These are phyloP conservation scores for Amorpha juglandis DNA, from an alignment of 2,888 invertebrate species.

Conservation along the genomic window DNA sequence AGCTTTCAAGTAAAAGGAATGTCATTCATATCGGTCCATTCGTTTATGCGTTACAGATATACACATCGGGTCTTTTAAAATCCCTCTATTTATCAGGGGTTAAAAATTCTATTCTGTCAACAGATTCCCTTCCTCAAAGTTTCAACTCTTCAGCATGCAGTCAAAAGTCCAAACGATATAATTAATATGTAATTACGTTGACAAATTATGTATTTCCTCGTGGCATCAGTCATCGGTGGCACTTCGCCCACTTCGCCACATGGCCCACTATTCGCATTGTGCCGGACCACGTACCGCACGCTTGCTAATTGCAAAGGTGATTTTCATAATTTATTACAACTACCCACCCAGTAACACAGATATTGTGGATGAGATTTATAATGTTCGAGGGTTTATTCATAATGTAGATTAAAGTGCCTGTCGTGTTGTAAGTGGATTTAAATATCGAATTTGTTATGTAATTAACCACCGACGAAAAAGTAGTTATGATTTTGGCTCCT, in stretches of 20 bases:
- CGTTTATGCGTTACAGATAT: too few species aligned
- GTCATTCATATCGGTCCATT: too few species aligned
- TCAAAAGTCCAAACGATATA: slow-evolving; percentile 11
- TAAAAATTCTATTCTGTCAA: too few species aligned
- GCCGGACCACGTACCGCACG: slow-evolving; percentile 5
- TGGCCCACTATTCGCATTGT: slow-evolving; percentile 25
- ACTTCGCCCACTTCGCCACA: slow-evolving; percentile 32
- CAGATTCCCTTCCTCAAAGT: neutral
- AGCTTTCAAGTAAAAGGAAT: too few species aligned
- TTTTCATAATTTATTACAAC: slow-evolving; percentile 26
- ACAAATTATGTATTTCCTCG: slow-evolving; percentile 35
- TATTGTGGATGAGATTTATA: slow-evolving; percentile 4
- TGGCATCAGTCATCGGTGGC: slow-evolving; percentile 37
- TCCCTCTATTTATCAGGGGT: too few species aligned
- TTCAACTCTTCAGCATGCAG: neutral
- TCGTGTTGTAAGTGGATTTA: neutral
- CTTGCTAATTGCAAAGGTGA: slow-evolving; percentile 28
- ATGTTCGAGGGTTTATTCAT: neutral
- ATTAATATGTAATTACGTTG: slow-evolving; percentile 29
- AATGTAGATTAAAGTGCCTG: neutral
- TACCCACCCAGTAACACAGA: neutral
- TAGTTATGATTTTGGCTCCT: too few species aligned
- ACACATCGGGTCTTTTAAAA: too few species aligned
- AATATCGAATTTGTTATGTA: too few species aligned
- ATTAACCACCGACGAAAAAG: too few species aligned